Evolutionary conservation across 2,888 invertebrate species (phyloP), one percentile per base, ranked within the genome.

Genomic region (Timandra comae): DNA sequence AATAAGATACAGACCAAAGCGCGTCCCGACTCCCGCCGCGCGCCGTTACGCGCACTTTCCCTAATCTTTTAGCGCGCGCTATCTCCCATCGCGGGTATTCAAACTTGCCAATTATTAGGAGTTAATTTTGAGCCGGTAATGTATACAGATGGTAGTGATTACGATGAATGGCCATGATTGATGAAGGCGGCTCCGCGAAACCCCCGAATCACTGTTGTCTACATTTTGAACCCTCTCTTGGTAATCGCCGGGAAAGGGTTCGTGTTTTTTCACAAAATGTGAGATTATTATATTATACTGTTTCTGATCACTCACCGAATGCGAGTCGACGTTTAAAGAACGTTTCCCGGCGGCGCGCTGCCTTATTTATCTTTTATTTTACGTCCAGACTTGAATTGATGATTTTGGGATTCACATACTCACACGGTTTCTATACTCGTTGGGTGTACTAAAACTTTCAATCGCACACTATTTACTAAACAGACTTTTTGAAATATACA

Each of bases 161-260:
- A 60, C 48, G 52, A 32, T 61, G 52, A 61, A 63, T 51, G 48
- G 26, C 35, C 29, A 44, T 67, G 70, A 71, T 68, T 63, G 67
- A 72, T 69, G 71, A 54, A 57, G 41, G 36, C 34, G 38, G 35
- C 37, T 33, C 43, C 34, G 29, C 39, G 49, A 63, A 68, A 69
- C 51, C 52, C 56, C 57, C 52, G 61, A 66, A 56, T 73, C 73
- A 72, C 64, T 63, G 67, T 57, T 63, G 58, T 63, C 64, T 58
- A 60, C 61, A 54, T 48, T 58, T 64, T 54, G 63, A 35, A 39
- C 42, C 44, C 42, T 29, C 37, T 37, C 35, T 9, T 12, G 12
- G 6, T 26, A 39, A 41, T 36, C 29, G 38, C 33, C 30, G 35
- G 36, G 43, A 39, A 37, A 40, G 35, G 33, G 26, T n/a, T 38